A percentile compares a stretch with the other conserved stretches of the same genome.
Conservation (phyloP, 2,888 invertebrate species). For the Callyntrura guangdongensis region DNA sequence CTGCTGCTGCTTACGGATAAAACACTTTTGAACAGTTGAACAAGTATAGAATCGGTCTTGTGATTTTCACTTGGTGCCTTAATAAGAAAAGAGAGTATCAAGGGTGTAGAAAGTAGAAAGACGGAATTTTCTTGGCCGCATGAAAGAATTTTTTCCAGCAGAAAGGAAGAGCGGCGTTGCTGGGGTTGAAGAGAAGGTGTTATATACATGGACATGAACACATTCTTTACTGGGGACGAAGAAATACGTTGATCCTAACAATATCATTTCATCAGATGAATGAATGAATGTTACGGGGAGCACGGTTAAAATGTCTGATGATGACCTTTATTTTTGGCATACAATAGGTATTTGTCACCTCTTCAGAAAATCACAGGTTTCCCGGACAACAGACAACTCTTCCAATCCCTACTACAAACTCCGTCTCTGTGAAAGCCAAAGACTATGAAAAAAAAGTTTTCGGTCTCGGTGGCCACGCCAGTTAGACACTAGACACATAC, state of each 20-base stretch:
- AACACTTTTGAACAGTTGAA: slow-evolving; percentile 60
- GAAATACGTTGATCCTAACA: neutral
- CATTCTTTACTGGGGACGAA: no score
- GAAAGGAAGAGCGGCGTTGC: slow-evolving; percentile 43
- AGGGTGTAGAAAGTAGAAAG: slow-evolving; percentile 29
- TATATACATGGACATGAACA: no score
- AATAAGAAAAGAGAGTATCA: slow-evolving; percentile 39
- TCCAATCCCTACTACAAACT: slow-evolving; percentile 51
- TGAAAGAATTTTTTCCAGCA: slow-evolving; percentile 45
- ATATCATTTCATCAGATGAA: neutral
- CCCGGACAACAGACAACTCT: slow-evolving; percentile 55
- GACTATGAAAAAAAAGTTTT: slow-evolving; percentile 30
- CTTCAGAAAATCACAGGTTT: slow-evolving; percentile 57
- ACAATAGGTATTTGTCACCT: slow-evolving; percentile 71
- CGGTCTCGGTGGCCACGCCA: neutral
- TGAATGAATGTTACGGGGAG: neutral
- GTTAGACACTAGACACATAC: neutral
- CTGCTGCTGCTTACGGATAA: slow-evolving; percentile 15
- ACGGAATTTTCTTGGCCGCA: slow-evolving; percentile 45
- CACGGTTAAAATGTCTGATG: neutral
- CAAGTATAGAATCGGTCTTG: slow-evolving; percentile 36
- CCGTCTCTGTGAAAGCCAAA: slow-evolving; percentile 41
- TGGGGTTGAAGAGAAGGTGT: no score
- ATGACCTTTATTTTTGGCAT: slow-evolving; percentile 67
- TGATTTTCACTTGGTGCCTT: neutral